A percentile compares a stretch with the other conserved stretches of the same genome.
phyloP scores from a whole-genome alignment of 2,888 invertebrate genomes.

The Campoletis raptor region DNA sequence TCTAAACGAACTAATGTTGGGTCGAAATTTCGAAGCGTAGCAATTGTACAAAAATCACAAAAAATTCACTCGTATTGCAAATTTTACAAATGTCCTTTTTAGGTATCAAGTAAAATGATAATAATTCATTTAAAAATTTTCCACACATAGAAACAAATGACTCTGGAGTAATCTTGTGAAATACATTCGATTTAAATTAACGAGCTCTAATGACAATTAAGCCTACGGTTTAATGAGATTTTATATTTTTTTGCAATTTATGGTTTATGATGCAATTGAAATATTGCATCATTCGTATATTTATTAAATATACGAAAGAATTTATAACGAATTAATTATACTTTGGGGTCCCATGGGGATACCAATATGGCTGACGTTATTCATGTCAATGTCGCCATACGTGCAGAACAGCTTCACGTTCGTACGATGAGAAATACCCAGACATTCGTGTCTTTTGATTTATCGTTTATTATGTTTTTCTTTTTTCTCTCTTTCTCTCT shows the following conservation, averaged over 20 bases:
- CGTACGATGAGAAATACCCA: constrained; percentile 35
- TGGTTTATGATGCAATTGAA: constrained; percentile 34
- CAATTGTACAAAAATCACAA: too few species aligned
- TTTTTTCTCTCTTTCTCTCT: neutral
- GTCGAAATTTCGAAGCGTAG: too few species aligned
- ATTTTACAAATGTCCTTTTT: too few species aligned
- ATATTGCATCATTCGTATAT: constrained; percentile 6
- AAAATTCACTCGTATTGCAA: too few species aligned
- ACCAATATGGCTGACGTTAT: constrained; percentile 55
- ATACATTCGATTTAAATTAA: constrained; percentile 37
- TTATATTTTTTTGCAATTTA: constrained; percentile 14
- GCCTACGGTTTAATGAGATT: constrained; percentile 41
- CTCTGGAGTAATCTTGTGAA: neutral
- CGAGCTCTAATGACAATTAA: constrained; percentile 51
- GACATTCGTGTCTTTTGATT: constrained; percentile 35
- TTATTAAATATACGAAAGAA: constrained; percentile 40
- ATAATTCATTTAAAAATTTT: too few species aligned
- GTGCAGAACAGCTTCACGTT: neutral
- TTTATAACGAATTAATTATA: constrained; percentile 46
- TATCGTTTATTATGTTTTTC: constrained; percentile 29
- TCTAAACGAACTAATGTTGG: too few species aligned
- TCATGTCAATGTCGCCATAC: constrained; percentile 61
- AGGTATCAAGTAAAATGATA: too few species aligned
- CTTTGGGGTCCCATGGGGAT: constrained; percentile 59
- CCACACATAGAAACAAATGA: too few species aligned